These are phyloP conservation scores for Eurystomus glaucurus DNA, from an alignment of 2,797 vertebrate species.

Conservation along the genomic window DNA sequence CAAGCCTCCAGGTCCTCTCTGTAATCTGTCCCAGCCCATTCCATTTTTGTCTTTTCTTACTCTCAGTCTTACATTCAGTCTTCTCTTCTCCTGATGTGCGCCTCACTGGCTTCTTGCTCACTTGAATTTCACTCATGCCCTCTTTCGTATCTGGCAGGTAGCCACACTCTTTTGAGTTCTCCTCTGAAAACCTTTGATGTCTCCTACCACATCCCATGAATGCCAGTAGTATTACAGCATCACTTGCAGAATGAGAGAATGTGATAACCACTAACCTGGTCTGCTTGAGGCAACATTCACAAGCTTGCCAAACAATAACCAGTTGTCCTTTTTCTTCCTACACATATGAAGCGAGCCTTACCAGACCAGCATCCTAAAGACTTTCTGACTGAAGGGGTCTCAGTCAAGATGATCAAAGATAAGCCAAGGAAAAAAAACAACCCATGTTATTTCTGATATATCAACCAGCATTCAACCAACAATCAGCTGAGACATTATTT, in stretches of 20 bases:
- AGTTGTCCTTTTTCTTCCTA: neutral
- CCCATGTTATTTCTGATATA: neutral
- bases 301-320: neutral
- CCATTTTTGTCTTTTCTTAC: neutral
- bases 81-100: neutral
- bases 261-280: neutral
- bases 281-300: neutral
- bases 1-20: neutral
- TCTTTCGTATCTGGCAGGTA: neutral
- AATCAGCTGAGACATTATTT: neutral
- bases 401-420: neutral
- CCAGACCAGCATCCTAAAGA: neutral
- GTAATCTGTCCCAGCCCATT: neutral
- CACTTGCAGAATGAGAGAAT: neutral
- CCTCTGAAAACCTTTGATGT: neutral
- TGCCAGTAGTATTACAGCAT: neutral
- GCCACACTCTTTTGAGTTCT: neutral
- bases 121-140: neutral
- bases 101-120: neutral
- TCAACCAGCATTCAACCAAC: conserved; percentile 9
- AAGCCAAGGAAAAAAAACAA: neutral
- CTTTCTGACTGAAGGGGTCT: neutral
- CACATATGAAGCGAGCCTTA: neutral
- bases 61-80: neutral
- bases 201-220: neutral